A percentile compares a stretch with the other conserved stretches of the same genome.
Evolutionary conservation across 2,797 vertebrate species (phyloP).

Genomic region (Sebastes matsubarae): DNA sequence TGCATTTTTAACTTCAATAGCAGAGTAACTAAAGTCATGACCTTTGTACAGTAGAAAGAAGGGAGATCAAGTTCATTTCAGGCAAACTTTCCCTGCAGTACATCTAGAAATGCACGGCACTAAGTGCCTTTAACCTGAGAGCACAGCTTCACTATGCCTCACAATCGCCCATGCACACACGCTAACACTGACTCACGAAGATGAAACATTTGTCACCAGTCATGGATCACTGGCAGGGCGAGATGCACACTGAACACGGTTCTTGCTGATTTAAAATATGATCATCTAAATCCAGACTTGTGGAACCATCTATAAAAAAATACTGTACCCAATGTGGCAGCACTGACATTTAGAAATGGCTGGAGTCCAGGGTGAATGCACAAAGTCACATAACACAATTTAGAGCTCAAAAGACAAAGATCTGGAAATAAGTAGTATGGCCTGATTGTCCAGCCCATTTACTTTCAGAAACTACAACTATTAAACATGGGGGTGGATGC

Average conservation of each 20-base stretch:
- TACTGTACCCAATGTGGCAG: background rate
- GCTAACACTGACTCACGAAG: background rate
- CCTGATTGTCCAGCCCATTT: background rate
- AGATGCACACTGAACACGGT: background rate
- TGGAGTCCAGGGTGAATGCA: conserved; percentile 2
- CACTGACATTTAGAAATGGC: conserved; percentile 32
- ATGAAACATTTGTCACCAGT: background rate
- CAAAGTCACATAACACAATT: background rate
- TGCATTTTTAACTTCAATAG: background rate
- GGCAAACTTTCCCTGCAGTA: background rate
- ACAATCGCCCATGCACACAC: background rate
- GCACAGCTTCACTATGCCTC: background rate
- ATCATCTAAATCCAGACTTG: background rate
- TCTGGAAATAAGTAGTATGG: background rate
- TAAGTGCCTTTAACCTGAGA: background rate
- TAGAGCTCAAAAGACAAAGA: background rate
- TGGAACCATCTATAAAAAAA: background rate
- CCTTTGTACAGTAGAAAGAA: background rate
- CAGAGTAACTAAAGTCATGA: background rate
- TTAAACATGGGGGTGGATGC: background rate
- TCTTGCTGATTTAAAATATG: background rate
- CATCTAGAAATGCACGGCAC: background rate
- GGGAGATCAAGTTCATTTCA: background rate
- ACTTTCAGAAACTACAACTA: background rate
- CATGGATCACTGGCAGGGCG: background rate